These are phyloP conservation scores for Latrodectus geometricus DNA, from an alignment of 1,140 invertebrate species.

Conservation along the genomic window DNA sequence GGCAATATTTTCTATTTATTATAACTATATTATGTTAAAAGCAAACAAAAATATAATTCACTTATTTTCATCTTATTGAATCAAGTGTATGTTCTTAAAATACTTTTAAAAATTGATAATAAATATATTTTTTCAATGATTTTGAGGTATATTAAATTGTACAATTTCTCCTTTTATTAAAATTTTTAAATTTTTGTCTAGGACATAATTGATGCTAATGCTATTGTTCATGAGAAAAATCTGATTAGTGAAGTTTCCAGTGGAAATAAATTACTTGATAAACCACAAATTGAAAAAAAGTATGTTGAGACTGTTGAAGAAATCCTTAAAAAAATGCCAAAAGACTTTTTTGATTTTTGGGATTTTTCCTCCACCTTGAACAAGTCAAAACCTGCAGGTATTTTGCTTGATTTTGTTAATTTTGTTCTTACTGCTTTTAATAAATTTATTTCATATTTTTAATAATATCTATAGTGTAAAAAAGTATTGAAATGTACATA, in stretches of 20 bases:
- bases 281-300: slow-evolving; percentile 67
- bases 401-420: neutral
- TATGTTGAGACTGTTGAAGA: slow-evolving; percentile 67
- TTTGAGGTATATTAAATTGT: too few relatives aligned
- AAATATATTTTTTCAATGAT: too few relatives aligned
- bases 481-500: neutral
- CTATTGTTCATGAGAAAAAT: too few relatives aligned
- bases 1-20: too few relatives aligned
- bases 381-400: slow-evolving; percentile 73
- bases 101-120: too few relatives aligned
- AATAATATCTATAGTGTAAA: neutral
- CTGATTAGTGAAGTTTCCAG: neutral
- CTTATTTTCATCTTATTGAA: too few relatives aligned
- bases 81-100: too few relatives aligned
- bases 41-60: too few relatives aligned
- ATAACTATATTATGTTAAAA: too few relatives aligned
- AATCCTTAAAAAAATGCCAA: slow-evolving; percentile 88
- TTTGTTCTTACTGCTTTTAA: neutral
- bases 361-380: slow-evolving; percentile 80
- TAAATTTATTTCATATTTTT: neutral
- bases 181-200: too few relatives aligned
- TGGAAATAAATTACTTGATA: slow-evolving; percentile 63
- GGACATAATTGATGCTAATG: too few relatives aligned
- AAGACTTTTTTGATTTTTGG: slow-evolving; percentile 89
- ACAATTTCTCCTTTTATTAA: too few relatives aligned